A percentile compares a stretch with the other conserved stretches of the same genome.
phyloP scores from a whole-genome alignment of 2,113 vertebrate genomes.

The Blennius ocellaris region DNA sequence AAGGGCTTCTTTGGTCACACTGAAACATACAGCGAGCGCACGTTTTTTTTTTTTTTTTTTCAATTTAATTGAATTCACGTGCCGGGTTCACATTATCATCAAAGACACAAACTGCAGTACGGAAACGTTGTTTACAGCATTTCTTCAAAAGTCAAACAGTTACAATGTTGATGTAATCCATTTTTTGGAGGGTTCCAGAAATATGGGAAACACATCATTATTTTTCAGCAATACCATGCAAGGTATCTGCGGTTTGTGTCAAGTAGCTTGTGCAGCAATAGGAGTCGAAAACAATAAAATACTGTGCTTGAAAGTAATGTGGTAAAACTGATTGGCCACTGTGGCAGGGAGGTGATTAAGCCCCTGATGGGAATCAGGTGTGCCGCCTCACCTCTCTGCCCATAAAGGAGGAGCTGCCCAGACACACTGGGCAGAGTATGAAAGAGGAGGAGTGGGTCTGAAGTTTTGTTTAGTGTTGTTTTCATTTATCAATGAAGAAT shows the following conservation, averaged over 20 bases:
- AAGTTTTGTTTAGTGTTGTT: too few species aligned
- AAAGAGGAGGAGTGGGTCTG: too few species aligned
- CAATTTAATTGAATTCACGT: neutral
- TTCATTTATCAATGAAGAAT: too few species aligned
- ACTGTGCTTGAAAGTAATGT: too few species aligned
- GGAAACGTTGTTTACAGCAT: neutral
- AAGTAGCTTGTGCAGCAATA: neutral
- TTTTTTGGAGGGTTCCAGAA: neutral
- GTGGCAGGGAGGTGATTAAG: too few species aligned
- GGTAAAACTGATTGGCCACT: too few species aligned
- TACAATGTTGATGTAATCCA: neutral
- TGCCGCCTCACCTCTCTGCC: too few species aligned
- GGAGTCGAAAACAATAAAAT: neutral
- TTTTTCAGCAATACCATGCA: slow-evolving; percentile 2
- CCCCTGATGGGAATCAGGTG: too few species aligned
- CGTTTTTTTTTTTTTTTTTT: neutral
- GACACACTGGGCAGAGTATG: too few species aligned
- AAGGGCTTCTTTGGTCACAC: neutral
- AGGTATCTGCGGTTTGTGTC: neutral
- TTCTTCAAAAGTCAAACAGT: neutral
- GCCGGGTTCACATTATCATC: neutral
- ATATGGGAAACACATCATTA: neutral
- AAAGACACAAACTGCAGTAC: neutral
- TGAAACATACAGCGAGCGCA: neutral
- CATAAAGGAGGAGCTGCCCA: too few species aligned